phyloP scores from a whole-genome alignment of 2,113 vertebrate genomes.

The Sturnus vulgaris region DNA sequence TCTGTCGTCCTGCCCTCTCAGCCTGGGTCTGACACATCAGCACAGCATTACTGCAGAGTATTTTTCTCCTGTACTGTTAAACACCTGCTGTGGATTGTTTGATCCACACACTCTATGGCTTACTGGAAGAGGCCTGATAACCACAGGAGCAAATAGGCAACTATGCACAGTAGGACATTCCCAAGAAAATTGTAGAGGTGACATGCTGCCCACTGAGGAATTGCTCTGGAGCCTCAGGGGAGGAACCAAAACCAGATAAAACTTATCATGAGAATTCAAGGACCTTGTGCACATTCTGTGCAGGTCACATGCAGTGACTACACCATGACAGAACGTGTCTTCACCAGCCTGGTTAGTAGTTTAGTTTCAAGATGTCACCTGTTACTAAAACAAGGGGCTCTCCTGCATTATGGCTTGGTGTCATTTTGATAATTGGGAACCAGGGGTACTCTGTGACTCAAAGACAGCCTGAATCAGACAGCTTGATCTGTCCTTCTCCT shows the following conservation, averaged over 20 bases:
- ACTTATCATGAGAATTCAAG: background rate
- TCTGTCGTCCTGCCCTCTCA: background rate
- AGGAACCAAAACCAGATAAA: background rate
- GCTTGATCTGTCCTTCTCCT: background rate
- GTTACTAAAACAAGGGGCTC: background rate
- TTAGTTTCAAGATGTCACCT: background rate
- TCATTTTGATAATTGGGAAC: background rate
- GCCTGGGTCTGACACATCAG: background rate
- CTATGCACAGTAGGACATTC: background rate
- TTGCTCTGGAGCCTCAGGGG: background rate
- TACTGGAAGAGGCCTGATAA: background rate
- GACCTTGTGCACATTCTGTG: background rate
- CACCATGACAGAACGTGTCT: rapidly evolving
- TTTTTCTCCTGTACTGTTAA: background rate
- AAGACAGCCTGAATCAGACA: background rate
- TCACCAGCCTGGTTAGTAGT: background rate
- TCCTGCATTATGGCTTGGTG: background rate
- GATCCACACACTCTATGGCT: background rate
- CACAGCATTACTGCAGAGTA: background rate
- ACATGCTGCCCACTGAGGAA: background rate
- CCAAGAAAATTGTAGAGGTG: background rate
- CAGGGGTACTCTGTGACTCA: background rate
- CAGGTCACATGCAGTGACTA: background rate
- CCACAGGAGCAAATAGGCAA: background rate
- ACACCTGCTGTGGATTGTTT: background rate